These are phyloP conservation scores for Pipra filicauda DNA, from an alignment of 2,113 vertebrate species.

Conservation along the genomic window DNA sequence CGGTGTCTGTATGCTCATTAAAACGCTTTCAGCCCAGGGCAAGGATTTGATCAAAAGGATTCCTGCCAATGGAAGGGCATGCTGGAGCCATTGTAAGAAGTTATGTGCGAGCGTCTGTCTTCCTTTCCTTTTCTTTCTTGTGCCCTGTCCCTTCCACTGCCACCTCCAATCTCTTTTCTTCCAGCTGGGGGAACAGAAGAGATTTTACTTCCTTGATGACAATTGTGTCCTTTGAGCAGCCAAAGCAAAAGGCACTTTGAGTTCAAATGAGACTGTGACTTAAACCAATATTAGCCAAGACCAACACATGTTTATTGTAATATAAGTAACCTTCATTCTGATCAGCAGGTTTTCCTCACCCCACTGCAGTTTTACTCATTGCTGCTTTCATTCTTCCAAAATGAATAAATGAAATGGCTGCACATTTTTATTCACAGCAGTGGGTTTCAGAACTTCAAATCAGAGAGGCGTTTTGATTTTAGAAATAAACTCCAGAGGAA, in stretches of 20 bases:
- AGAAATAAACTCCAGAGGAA: slow-evolving; percentile 80
- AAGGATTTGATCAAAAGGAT: slow-evolving; percentile 73
- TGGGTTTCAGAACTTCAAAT: slow-evolving; percentile 78
- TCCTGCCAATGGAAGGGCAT: slow-evolving; percentile 63
- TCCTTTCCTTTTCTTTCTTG: slow-evolving; percentile 65
- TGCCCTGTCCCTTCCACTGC: slow-evolving; percentile 69
- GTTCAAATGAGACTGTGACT: slow-evolving; percentile 61
- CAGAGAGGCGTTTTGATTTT: slow-evolving; percentile 81
- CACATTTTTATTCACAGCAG: slow-evolving; percentile 73
- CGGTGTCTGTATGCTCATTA: slow-evolving; percentile 62
- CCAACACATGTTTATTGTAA: slow-evolving; percentile 72
- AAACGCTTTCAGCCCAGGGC: slow-evolving; percentile 62
- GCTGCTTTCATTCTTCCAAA: slow-evolving; percentile 72
- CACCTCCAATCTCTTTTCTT: slow-evolving; percentile 64
- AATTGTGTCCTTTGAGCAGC: slow-evolving; percentile 63
- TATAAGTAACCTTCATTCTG: slow-evolving; percentile 29
- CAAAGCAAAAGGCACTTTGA: slow-evolving; percentile 59
- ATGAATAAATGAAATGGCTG: slow-evolving; percentile 73
- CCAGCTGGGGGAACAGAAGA: slow-evolving; percentile 65
- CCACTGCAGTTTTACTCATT: slow-evolving; percentile 62
- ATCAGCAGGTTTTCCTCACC: slow-evolving; percentile 58
- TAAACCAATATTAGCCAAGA: slow-evolving; percentile 64
- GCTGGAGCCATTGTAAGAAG: slow-evolving; percentile 68
- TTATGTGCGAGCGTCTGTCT: slow-evolving; percentile 18
- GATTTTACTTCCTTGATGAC: slow-evolving; percentile 65